Percentiles rank a stretch among this genome's conserved stretches.
Evolutionary conservation across 2,113 vertebrate species (phyloP).

Genomic region (Orycteropus afer): DNA sequence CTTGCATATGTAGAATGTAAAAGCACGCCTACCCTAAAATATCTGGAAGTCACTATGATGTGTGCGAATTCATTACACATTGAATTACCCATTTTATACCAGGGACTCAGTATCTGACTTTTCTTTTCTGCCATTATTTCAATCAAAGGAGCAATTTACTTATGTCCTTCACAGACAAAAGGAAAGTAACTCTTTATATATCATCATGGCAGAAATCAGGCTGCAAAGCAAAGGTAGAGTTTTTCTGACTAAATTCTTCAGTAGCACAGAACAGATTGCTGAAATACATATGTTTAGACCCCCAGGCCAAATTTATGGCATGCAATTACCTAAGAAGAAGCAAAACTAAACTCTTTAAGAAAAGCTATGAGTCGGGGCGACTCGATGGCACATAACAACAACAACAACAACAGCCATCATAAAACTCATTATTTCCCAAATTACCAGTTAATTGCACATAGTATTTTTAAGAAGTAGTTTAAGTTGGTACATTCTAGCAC

Average conservation of each 20-base stretch:
- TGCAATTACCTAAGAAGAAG: not conserved
- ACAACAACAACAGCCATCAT: too few species aligned
- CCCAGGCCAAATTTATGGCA: not conserved
- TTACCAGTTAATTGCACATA: not conserved
- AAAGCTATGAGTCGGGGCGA: too few species aligned
- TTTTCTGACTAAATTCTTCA: not conserved
- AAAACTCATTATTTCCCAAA: constrained; percentile 1
- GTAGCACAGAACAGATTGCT: not conserved
- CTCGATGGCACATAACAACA: too few species aligned
- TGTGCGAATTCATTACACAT: not conserved
- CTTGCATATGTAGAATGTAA: not conserved
- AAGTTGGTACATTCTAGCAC: not conserved
- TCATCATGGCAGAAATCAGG: constrained; percentile 32
- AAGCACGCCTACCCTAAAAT: not conserved
- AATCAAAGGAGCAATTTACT: constrained; percentile 26
- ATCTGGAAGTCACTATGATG: not conserved
- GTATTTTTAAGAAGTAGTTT: not conserved
- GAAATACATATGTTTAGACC: not conserved
- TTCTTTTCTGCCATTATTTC: constrained; percentile 19
- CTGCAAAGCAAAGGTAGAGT: not conserved
- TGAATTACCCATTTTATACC: constrained; percentile 7
- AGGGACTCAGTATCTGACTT: not conserved
- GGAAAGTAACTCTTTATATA: not conserved
- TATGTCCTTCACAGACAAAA: not conserved
- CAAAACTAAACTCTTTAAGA: constrained; percentile 47